phyloP scores from a whole-genome alignment of 2,888 invertebrate species.

The Eupithecia abbreviata region DNA sequence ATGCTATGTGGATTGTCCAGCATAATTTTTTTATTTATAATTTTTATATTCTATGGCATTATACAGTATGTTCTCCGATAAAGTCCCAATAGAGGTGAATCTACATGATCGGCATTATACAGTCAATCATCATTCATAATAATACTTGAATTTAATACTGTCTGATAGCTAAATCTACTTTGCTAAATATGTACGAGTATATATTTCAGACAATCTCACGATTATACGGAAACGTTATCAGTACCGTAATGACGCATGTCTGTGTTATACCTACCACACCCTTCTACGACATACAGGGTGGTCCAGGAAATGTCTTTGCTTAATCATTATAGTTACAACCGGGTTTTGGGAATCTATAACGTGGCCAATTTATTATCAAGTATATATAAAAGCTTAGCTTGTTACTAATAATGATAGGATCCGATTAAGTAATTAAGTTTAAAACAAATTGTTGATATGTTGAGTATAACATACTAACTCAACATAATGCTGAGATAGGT shows the following conservation, averaged over 20 bases:
- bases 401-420: too few relatives aligned
- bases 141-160: not conserved
- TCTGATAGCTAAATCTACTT: not conserved
- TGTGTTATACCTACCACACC: not conserved
- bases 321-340: not conserved
- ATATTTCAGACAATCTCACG: not conserved
- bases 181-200: not conserved
- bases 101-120: not conserved
- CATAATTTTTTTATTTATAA: too few relatives aligned
- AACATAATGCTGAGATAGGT: too few relatives aligned
- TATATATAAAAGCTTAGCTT: not conserved
- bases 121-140: not conserved
- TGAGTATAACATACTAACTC: too few relatives aligned
- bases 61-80: not conserved
- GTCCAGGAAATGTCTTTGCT: not conserved
- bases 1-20: too few relatives aligned
- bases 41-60: not conserved
- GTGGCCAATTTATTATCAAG: not conserved
- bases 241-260: not conserved
- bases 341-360: not conserved
- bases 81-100: not conserved
- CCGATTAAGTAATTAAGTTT: too few relatives aligned
- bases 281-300: not conserved
- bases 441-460: too few relatives aligned
- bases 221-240: not conserved